These are phyloP conservation scores for Hydriomena furcata DNA, from an alignment of 2,888 invertebrate genomes.

Conservation along the genomic window DNA sequence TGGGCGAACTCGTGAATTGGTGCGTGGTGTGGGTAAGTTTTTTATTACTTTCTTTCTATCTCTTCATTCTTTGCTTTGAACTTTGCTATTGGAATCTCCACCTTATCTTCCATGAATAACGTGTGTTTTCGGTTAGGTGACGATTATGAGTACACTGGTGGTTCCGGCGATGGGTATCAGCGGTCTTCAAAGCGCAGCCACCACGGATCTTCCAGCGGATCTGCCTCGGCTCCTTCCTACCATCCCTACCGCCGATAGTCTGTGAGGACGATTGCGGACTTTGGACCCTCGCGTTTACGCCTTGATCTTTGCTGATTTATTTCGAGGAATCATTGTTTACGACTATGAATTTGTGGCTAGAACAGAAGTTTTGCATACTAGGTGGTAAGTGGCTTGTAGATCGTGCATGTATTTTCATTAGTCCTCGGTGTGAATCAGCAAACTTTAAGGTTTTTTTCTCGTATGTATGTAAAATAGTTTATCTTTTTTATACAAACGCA, in stretches of 20 bases:
- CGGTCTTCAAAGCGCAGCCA: slow-evolving; percentile 73
- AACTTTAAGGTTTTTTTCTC: slow-evolving; percentile 52
- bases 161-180: slow-evolving; percentile 77
- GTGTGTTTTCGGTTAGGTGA: slow-evolving; percentile 57
- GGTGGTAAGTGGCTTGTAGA: too few species aligned
- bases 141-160: slow-evolving; percentile 79
- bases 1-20: slow-evolving; percentile 50
- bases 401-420: slow-evolving; percentile 10
- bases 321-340: not conserved
- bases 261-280: slow-evolving; percentile 40
- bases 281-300: slow-evolving; percentile 11
- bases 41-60: slow-evolving; percentile 40
- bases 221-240: slow-evolving; percentile 73
- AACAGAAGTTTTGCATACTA: too few species aligned
- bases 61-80: slow-evolving; percentile 33
- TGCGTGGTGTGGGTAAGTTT: slow-evolving; percentile 80
- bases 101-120: slow-evolving; percentile 20
- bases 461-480: slow-evolving; percentile 67
- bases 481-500: slow-evolving; percentile 68
- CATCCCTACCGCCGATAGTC: slow-evolving; percentile 78
- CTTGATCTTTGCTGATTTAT: slow-evolving; percentile 29
- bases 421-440: slow-evolving; percentile 39
- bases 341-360: not conserved
- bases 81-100: slow-evolving; percentile 32
- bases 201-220: slow-evolving; percentile 64